These are phyloP conservation scores for Tangachromis dhanisi DNA, from an alignment of 2,113 vertebrate species.

Conservation along the genomic window DNA sequence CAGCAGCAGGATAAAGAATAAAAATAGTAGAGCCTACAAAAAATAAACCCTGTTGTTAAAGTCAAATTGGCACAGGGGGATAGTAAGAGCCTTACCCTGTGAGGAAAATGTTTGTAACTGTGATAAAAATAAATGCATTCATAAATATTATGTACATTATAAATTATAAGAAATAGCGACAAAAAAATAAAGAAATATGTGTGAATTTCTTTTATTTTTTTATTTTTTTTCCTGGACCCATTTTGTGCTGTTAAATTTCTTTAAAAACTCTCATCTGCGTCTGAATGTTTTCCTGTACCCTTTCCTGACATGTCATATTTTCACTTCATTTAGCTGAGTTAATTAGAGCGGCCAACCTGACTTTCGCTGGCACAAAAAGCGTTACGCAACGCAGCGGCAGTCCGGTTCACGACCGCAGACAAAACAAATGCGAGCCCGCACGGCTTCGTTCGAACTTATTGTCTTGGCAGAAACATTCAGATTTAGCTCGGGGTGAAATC, in stretches of 20 bases:
- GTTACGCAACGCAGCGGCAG: background rate
- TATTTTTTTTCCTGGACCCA: background rate
- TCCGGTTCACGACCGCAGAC: background rate
- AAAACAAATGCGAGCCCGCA: background rate
- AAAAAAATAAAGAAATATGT: background rate
- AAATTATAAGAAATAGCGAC: background rate
- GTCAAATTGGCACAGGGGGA: background rate
- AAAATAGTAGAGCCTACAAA: background rate
- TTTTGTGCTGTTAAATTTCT: background rate
- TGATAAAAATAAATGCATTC: background rate
- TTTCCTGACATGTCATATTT: background rate
- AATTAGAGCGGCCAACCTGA: background rate
- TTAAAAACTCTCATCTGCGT: background rate
- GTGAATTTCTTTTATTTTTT: background rate
- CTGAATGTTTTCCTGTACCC: background rate
- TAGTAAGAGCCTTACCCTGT: background rate
- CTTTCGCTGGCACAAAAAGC: background rate
- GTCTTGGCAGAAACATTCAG: background rate
- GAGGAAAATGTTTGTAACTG: background rate
- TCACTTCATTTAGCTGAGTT: background rate
- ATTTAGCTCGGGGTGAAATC: background rate
- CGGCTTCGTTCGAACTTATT: background rate
- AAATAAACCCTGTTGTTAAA: background rate
- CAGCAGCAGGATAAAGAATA: background rate
- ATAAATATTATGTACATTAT: background rate